Evolutionary conservation across 2,113 vertebrate species (phyloP), one percentile per base, ranked within the genome.

Genomic region (Nothocercus julius): DNA sequence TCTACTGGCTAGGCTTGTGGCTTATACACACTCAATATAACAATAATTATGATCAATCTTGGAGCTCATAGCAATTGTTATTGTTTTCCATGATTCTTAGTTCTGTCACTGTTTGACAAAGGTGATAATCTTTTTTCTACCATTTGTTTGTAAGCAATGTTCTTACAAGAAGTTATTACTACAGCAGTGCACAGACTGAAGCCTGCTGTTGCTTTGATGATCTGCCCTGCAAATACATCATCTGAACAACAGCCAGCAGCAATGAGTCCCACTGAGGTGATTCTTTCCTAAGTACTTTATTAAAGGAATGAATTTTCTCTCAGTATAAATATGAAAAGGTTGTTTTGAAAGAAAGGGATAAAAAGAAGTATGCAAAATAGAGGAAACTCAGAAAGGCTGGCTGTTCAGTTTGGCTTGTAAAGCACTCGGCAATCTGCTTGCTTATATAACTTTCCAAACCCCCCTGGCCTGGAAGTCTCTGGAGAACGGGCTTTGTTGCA

Each of bases 121-220:
- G 53, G 59, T 78, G 36, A 3, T 89, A n/a, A 13, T 78, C 4
- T 19, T 76, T 79, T 79, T 85, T 85, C 77, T 21, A 20, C 14
- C 36, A 12, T 90, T 74, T 88, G 51, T 87, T 94, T 94, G 79
- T 95, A 86, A 90, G 79, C 47, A 70, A 0, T 56, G 34, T 63
- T 92, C 56, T 67, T 90, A 38, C 1, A 56, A 91, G 93, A 94
- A 34, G 34, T 20, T 44, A 15, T 93, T n/a, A 4, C 36, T 85
- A 11, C 62, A 77, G 44, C 68, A 85, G 63, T 56, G 38, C 79
- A 81, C 54, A 79, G 70, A 64, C 93, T 92, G 93, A 87, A 82
- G 40, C 79, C 75, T 91, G 91, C 93, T 75, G 76, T 81, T 93
- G 82, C 94, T 96, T 95, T 94, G 95, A 95, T 95, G 76, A 16